Conservation (phyloP, 2,888 invertebrate species). For the Tanypteryx hageni region DNA sequence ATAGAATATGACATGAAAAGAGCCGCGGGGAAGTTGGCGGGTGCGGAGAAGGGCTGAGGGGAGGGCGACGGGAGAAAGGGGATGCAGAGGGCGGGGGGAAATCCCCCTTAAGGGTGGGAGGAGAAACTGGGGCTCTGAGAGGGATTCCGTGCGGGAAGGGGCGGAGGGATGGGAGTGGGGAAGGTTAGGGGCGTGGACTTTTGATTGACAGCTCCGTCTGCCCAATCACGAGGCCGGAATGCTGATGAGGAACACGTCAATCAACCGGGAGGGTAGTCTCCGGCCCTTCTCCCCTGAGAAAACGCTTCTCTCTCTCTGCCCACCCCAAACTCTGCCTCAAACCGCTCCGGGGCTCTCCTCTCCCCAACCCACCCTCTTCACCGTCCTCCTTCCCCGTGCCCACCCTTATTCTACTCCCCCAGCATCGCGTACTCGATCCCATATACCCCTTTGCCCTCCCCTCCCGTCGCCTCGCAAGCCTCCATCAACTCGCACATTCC, state of each 20-base stretch:
- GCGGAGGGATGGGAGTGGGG: constrained; percentile 37
- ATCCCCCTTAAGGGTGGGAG: neutral
- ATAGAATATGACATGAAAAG: constrained; percentile 63
- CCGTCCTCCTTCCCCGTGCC: neutral
- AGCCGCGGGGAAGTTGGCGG: constrained; percentile 35
- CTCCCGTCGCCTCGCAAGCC: neutral
- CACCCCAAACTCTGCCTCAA: neutral
- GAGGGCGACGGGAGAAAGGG: neutral
- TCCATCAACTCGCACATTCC: constrained; percentile 6
- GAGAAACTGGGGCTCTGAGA: neutral
- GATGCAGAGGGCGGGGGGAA: neutral
- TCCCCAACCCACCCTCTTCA: neutral
- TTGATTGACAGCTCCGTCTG: constrained; percentile 90
- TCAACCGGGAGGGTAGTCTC: constrained; percentile 57
- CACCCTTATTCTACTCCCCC: no score
- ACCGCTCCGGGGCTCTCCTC: neutral
- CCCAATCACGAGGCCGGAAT: constrained; percentile 86
- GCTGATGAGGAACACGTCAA: constrained; percentile 80
- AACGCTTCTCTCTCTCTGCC: constrained; percentile 3
- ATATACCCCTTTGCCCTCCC: neutral
- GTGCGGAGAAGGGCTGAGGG: neutral
- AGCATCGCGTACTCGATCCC: no score
- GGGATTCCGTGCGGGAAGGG: neutral
- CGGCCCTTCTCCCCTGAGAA: constrained; percentile 21
- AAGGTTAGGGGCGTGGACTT: constrained; percentile 68